Percentiles rank a stretch among this genome's conserved stretches.
These are phyloP conservation scores for Drosophila sucinea DNA, from an alignment of 1,140 invertebrate genomes.

Conservation along the genomic window DNA sequence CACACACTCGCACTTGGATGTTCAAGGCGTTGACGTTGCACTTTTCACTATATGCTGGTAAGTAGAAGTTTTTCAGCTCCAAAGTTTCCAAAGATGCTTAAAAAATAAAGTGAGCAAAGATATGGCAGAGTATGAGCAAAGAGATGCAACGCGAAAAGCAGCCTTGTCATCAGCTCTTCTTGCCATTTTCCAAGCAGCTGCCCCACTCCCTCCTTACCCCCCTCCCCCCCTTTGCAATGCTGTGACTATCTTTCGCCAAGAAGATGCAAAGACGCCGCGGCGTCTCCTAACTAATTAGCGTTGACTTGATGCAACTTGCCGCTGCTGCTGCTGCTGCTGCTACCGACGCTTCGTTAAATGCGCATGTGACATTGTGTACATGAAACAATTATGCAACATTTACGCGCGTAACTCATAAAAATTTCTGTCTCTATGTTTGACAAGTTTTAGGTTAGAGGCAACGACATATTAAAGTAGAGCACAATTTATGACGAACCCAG, in stretches of 20 bases:
- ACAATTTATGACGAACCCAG: neutral
- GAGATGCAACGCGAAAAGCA: neutral
- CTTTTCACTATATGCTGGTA: conserved; percentile 46
- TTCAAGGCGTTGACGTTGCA: conserved; percentile 67
- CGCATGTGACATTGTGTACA: conserved; percentile 64
- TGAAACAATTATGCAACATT: conserved; percentile 72
- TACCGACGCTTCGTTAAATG: conserved; percentile 58
- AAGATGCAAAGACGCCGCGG: conserved; percentile 18
- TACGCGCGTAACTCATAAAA: conserved; percentile 49
- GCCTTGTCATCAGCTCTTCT: conserved; percentile 34
- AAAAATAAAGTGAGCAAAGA: conserved; percentile 29
- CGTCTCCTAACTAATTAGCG: conserved; percentile 60
- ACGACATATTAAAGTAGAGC: neutral
- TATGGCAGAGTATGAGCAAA: neutral
- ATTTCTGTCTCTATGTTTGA: conserved; percentile 5
- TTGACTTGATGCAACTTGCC: conserved; percentile 42
- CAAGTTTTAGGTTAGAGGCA: neutral
- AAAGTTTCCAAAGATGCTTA: conserved; percentile 39
- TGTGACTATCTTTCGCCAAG: conserved; percentile 25
- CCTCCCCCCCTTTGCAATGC: neutral
- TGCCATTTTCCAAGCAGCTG: conserved; percentile 34
- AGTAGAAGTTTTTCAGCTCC: conserved; percentile 28
- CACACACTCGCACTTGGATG: conserved; percentile 36
- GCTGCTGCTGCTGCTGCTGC: neutral
- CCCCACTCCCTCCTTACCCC: neutral